Evolutionary conservation across 92 coral and sea anemone species (phyloP), one percentile per base, ranked within the genome.

Genomic region (Siderastrea radians): DNA sequence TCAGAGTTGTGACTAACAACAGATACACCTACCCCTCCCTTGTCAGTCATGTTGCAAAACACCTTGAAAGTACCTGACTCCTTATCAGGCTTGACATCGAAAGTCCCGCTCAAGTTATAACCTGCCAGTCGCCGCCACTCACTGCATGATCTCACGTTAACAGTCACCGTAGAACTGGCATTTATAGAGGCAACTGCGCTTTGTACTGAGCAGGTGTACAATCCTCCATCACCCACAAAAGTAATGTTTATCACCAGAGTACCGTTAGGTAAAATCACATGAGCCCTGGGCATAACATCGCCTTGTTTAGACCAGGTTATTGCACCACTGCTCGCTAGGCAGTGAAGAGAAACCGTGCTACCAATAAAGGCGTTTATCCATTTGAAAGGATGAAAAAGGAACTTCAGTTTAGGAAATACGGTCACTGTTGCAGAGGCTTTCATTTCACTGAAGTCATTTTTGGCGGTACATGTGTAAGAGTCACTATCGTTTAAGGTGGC

Each of bases 21-120:
- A 1, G 98, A 86, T 38, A 94, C 95, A 14, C 97, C 97, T 63
- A 89, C 91, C 47, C 92, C 94, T n/a, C 50, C 80, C 86, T 83
- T 90, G 64, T 86, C 91, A 11, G 89, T 78, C 98, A 95, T 95
- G 80, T 95, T 88, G 72, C 98, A 95, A 67, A 43, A 87, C 80
- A 91, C 95, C 51, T 73, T 3, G 70, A 90, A 92, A 1, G 66
- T 59, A 6, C 88, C 9, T 38, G 73, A 80, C 26, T 87, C 85
- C 44, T 88, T 84, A 81, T 92, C 92, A 13, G 93, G 90, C 13
- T 90, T 90, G 45, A 94, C 63, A 2, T 26, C 51, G 77, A 89
- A 92, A 60, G 38, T 59, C 19, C 93, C 92, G 58, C 91, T 92
- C 1, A 4, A 50, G 9, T 74, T 74, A 45, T 72, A 69, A 47